Evolutionary conservation across 2,113 vertebrate species (phyloP), one percentile per base, ranked within the genome.

Genomic region (Parus major): DNA sequence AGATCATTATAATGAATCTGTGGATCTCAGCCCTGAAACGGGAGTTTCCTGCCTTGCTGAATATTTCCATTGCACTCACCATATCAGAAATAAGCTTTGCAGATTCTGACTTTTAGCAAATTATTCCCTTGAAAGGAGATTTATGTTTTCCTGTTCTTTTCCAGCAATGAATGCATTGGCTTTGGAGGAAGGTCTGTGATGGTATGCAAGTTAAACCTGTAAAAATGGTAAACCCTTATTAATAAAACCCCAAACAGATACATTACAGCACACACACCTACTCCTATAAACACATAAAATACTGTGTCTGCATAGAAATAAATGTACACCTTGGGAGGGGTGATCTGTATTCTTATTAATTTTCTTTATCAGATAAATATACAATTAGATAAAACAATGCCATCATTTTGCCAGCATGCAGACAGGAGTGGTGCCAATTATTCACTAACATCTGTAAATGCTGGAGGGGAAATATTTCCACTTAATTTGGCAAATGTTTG

Each of bases 181-280:
- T 96, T 96, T 93, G 92, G 89, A 78, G 81, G 47, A 16, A 95
- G 72, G 52, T 78, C 88, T 83, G 75, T 94, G 97, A 82, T 97
- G 96, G 95, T 95, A 82, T 90, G 94, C 85, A 96, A 94, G 85
- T 91, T 44, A 90, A 96, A 77, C 84, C 92, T 86, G 95, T 96
- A 97, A 92, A 96, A 97, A 94, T 94, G 81, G 92, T 50, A 94
- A 95, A 89, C 87, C 92, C 95, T 96, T 95, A 91, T 95, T 96
- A 97, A 96, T 96, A 95, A 86, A 86, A 3, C 71, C 93, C 96
- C 88, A 95, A 97, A 91, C 93, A 97, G 93, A 94, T 33, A 90
- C 86, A 75, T 94, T 88, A 77, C 92, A 97, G 95, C 94, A 96
- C 91, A 95, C 88, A 60, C 80, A 79, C 7, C 2, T 3, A 7